Evolutionary conservation across 1,140 invertebrate species (phyloP).

Genomic region (Solenopsis fugax): DNA sequence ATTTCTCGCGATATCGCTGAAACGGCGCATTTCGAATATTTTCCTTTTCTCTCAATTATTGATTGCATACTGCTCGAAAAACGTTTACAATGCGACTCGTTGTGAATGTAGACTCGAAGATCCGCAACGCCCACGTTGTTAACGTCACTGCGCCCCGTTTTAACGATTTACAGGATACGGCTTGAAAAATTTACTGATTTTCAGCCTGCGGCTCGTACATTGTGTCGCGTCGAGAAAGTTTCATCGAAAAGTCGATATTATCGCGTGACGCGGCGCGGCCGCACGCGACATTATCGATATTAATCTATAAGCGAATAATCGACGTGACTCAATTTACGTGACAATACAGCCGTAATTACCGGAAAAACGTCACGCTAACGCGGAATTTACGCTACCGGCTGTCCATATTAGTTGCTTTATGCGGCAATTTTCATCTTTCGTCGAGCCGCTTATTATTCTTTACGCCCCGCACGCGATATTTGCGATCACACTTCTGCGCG

Average conservation of each 20-base stretch:
- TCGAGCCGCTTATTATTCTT: slow-evolving; percentile 8
- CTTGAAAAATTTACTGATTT: slow-evolving; percentile 44
- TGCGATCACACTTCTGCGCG: slow-evolving; percentile 18
- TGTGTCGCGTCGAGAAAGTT: background rate
- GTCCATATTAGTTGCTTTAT: slow-evolving; percentile 4
- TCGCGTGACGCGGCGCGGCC: slow-evolving; percentile 30
- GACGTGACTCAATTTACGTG: slow-evolving; percentile 39
- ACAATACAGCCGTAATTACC: slow-evolving; percentile 19
- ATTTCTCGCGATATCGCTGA: background rate
- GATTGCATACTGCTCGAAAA: background rate
- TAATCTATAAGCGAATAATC: slow-evolving; percentile 49
- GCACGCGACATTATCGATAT: slow-evolving; percentile 37
- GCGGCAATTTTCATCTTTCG: slow-evolving; percentile 31
- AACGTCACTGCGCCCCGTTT: slow-evolving; percentile 28
- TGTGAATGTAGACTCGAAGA: background rate
- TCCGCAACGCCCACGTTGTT: slow-evolving; percentile 10
- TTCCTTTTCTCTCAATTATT: background rate
- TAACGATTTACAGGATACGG: slow-evolving; percentile 16
- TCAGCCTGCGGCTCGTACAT: background rate
- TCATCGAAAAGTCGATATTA: slow-evolving; percentile 30
- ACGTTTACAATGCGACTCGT: background rate
- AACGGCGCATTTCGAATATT: background rate
- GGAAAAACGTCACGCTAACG: slow-evolving; percentile 41
- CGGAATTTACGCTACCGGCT: slow-evolving; percentile 13
- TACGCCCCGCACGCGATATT: slow-evolving; percentile 25